Conservation (phyloP, 2,797 vertebrate species). For the Trachurus trachurus region DNA sequence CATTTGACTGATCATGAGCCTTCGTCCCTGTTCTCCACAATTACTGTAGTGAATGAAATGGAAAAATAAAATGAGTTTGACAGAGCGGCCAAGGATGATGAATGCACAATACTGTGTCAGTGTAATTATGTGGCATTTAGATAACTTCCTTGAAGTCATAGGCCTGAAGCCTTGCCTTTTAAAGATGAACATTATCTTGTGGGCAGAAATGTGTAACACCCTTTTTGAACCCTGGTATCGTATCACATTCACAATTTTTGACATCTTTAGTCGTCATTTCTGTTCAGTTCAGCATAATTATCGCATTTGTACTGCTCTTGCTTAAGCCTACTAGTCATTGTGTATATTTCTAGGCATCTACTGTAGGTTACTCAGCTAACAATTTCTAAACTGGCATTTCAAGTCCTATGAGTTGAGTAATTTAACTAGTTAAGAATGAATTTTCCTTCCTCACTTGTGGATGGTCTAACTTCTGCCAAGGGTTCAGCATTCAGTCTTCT, state of each 20-base stretch:
- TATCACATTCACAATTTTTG: constrained; percentile 33
- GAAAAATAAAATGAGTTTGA: constrained; percentile 64
- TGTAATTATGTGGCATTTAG: constrained; percentile 55
- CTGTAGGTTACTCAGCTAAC: constrained; percentile 47
- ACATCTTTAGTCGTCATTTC: constrained; percentile 39
- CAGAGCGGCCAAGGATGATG: constrained; percentile 61
- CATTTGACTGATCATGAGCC: constrained; percentile 58
- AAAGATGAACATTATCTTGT: constrained; percentile 49
- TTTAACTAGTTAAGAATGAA: constrained; percentile 30
- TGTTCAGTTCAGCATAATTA: constrained; percentile 40
- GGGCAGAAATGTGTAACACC: constrained; percentile 44
- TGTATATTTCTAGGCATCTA: constrained; percentile 50
- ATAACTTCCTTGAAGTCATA: constrained; percentile 42
- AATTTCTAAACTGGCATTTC: constrained; percentile 47
- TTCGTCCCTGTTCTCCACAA: constrained; percentile 40
- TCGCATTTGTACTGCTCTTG: constrained; percentile 57
- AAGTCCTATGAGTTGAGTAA: constrained; percentile 42
- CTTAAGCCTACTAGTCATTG: constrained; percentile 50
- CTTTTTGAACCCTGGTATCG: constrained; percentile 36
- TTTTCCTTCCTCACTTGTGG: constrained; percentile 52
- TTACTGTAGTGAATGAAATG: constrained; percentile 61
- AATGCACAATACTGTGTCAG: constrained; percentile 59
- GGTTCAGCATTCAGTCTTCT: constrained; percentile 69
- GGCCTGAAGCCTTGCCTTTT: constrained; percentile 54
- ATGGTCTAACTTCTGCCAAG: constrained; percentile 62